Base-by-base conservation (phyloP, 2,888 invertebrate genomes). In the Dasysyrphus albostriatus region DNA sequence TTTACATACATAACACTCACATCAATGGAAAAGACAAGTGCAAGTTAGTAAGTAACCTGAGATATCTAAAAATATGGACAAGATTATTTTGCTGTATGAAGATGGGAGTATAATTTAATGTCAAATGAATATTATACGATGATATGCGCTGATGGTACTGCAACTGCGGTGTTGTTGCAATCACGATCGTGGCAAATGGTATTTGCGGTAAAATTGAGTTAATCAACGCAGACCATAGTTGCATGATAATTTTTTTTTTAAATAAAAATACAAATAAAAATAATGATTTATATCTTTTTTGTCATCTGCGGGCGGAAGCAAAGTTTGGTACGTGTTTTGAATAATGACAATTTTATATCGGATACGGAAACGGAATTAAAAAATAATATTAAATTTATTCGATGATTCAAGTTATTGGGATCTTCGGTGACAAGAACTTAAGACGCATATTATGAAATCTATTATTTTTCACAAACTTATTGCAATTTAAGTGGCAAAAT, bases 261-360 rank as follows among this genome's bases (percentile, higher is more conserved):
- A 51, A n/a, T 42, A 51, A 8, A 12, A 19, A 39, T 8, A 29
- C 3, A 58, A 51, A 37, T 51, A 32, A 10, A 44, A 32, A 32
- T 49, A 32, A 34, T 34, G 24, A 39, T 51, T 39, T 59, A 24
- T 63, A 24, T 44, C 65, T 32, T 76, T 58, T 63, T 37, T 63
- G 69, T 16, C 81, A 75, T 72, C 59, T 74, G n/a, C n/a, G 58
- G 39, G 49, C 82, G 82, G 82, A 82, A 82, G 82, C 14, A 44
- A 24, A 24, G 3, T 54, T 47, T 49, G 14, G 72, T 49, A 82
- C 72, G 82, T 77, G 82, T 34, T 72, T 65, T 58, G 65, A 77
- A 65, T 77, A 59, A 58, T 67, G 14, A 77, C 72, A 44, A 32
- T 5, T 58, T 58, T 51, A 65, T 58, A 58, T 72, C 72, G 82